These are phyloP conservation scores for Horisme vitalbata DNA, from an alignment of 2,888 invertebrate genomes.

Conservation along the genomic window DNA sequence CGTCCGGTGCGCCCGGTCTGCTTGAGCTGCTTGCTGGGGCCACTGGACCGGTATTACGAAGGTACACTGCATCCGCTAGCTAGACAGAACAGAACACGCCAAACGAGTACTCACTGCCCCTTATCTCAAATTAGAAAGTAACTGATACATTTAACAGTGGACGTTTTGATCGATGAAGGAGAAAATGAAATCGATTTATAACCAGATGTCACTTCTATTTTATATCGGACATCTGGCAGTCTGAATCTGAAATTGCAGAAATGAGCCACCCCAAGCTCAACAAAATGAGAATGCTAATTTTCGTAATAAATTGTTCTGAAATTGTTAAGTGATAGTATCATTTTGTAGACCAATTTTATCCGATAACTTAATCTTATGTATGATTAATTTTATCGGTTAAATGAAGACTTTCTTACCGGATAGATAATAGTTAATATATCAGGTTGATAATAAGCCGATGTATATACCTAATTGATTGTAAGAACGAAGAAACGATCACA, in stretches of 20 bases:
- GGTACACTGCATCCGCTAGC: slow-evolving; percentile 49
- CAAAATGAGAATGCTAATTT: no score
- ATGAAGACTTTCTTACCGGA: no score
- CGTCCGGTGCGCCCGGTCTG: slow-evolving; percentile 37
- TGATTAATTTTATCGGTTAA: no score
- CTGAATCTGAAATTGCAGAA: not conserved
- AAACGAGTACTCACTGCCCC: slow-evolving; percentile 49
- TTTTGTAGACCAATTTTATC: not conserved
- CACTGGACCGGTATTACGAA: slow-evolving; percentile 37
- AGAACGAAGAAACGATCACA: slow-evolving; percentile 18
- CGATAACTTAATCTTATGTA: no score
- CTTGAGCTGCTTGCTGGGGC: slow-evolving; percentile 20
- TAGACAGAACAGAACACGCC: slow-evolving; percentile 23
- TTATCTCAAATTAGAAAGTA: slow-evolving; percentile 65
- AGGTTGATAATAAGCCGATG: not conserved
- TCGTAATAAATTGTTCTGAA: no score
- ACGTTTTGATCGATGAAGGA: slow-evolving; percentile 53
- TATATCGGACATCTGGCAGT: slow-evolving; percentile 9
- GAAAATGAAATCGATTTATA: slow-evolving; percentile 41
- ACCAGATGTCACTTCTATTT: slow-evolving; percentile 27
- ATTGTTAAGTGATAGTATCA: not conserved
- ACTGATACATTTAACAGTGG: slow-evolving; percentile 50
- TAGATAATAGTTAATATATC: no score
- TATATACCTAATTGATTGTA: slow-evolving; percentile 23
- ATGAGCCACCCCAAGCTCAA: no score